Conservation (phyloP, 2,888 invertebrate genomes). For the Ennomos fuscantarius region DNA sequence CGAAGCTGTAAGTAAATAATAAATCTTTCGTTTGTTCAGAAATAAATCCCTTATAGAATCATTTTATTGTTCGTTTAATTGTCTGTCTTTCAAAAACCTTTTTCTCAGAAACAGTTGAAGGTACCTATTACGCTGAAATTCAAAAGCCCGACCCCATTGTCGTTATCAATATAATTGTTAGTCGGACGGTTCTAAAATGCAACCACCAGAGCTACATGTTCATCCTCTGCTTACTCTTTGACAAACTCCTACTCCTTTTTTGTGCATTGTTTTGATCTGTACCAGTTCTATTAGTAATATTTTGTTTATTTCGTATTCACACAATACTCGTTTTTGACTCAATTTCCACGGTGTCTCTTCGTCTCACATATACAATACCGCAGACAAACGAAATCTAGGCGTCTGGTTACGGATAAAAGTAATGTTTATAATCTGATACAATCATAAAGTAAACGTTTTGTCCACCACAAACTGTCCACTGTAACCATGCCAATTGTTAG, state of each 20-base stretch:
- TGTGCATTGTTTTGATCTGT: constrained; percentile 39
- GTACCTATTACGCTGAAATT: too few species aligned
- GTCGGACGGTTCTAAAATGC: too few species aligned
- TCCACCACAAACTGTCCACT: constrained; percentile 30
- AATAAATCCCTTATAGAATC: too few species aligned
- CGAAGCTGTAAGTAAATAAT: too few species aligned
- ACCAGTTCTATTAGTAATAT: constrained; percentile 16
- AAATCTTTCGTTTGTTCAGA: too few species aligned
- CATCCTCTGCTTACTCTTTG: background rate
- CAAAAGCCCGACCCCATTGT: too few species aligned
- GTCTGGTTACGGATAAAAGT: constrained; percentile 43
- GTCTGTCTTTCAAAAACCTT: too few species aligned
- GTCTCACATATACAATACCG: constrained; percentile 53
- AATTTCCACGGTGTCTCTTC: constrained; percentile 66
- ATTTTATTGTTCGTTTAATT: too few species aligned
- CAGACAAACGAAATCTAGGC: constrained; percentile 45
- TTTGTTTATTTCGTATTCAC: constrained; percentile 15
- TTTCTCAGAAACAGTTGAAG: too few species aligned
- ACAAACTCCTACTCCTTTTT: constrained; percentile 3
- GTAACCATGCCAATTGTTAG: constrained; percentile 47
- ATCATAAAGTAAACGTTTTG: constrained; percentile 29
- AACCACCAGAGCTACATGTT: too few species aligned
- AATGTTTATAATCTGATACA: constrained; percentile 34
- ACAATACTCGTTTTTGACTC: constrained; percentile 61
- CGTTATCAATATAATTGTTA: too few species aligned